A percentile compares a stretch with the other conserved stretches of the same genome.
phyloP scores from a whole-genome alignment of 2,113 vertebrate species.

The Laticauda colubrina region DNA sequence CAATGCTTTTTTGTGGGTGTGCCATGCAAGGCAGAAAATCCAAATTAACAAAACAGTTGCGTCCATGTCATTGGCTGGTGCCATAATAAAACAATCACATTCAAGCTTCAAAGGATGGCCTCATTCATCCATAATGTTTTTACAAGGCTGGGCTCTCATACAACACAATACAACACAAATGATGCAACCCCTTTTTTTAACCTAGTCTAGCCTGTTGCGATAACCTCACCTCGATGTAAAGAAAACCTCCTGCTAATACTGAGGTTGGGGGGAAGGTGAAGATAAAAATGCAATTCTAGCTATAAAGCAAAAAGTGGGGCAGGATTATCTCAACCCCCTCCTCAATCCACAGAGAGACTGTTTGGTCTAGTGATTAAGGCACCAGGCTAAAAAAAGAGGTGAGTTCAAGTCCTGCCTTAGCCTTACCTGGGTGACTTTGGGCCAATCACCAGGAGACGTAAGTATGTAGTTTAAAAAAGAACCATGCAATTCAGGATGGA shows the following conservation, averaged over 20 bases:
- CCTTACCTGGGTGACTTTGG: not conserved
- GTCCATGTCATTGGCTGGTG: not conserved
- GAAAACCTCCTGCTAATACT: too few relatives aligned
- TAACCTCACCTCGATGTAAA: not conserved
- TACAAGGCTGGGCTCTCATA: not conserved
- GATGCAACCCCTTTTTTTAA: not conserved
- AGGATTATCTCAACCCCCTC: not conserved
- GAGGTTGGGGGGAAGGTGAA: not conserved
- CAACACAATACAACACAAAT: not conserved
- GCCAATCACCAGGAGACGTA: not conserved
- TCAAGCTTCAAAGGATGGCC: not conserved
- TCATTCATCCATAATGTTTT: not conserved
- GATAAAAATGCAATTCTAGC: not conserved
- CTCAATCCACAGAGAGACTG: too few relatives aligned
- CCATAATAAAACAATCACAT: not conserved
- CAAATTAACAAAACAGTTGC: not conserved
- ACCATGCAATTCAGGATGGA: not conserved
- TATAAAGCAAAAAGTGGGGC: not conserved
- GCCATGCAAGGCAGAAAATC: not conserved
- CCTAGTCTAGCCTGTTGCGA: not conserved
- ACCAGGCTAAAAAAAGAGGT: not conserved
- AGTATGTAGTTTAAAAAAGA: not conserved
- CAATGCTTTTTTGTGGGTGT: not conserved
- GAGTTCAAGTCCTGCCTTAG: not conserved
- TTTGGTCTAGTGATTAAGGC: not conserved